These are phyloP conservation scores for honey bee (Apis mellifera) DNA, from an alignment of 1,140 invertebrate genomes.

Conservation along the genomic window DNA sequence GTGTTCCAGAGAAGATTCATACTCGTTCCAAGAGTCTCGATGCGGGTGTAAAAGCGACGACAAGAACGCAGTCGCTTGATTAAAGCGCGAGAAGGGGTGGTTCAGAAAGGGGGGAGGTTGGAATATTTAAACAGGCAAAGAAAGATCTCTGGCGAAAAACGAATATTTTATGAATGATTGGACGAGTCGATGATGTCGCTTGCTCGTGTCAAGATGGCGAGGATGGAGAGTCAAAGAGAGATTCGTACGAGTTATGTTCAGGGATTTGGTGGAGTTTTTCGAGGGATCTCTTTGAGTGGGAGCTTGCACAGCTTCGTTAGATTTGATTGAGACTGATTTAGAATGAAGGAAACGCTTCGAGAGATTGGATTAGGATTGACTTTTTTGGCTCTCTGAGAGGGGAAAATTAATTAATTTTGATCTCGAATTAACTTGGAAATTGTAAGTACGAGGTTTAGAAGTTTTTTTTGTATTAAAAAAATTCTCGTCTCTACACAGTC, in stretches of 20 bases:
- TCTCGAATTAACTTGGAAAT: too few species aligned
- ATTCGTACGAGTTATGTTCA: not conserved
- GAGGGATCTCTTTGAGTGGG: not conserved
- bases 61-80: constrained; percentile 14
- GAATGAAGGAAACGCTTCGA: too few species aligned
- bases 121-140: constrained; percentile 69
- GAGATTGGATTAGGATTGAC: too few species aligned
- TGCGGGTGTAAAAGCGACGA: constrained; percentile 28
- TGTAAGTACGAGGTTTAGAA: too few species aligned
- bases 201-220: not conserved
- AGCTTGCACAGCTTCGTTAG: not conserved
- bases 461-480: too few species aligned
- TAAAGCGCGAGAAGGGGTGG: not conserved
- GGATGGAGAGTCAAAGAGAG: not conserved
- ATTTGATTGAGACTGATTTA: too few species aligned
- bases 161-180: constrained; percentile 73
- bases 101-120: constrained; percentile 20
- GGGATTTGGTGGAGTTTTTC: not conserved
- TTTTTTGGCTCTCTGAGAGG: too few species aligned
- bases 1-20: constrained; percentile 25
- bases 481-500: too few species aligned
- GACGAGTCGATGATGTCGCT: constrained; percentile 46
- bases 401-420: too few species aligned
- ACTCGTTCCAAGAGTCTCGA: not conserved
- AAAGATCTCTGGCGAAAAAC: constrained; percentile 64